Percentiles rank a stretch among this genome's conserved stretches.
Conservation (phyloP, 2,113 vertebrate genomes). For the Ginglymostoma cirratum region DNA sequence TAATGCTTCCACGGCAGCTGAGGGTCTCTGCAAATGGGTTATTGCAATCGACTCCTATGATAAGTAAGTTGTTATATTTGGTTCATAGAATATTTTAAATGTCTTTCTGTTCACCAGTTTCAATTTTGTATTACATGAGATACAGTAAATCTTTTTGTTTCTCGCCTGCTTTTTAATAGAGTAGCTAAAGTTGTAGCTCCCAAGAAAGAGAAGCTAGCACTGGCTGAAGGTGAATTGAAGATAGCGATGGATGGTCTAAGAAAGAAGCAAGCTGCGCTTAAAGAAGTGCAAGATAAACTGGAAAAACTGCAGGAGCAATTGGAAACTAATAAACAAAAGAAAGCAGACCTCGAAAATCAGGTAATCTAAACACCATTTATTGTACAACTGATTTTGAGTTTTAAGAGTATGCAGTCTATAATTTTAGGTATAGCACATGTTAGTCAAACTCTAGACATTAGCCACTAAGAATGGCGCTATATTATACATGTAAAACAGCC, state of each 20-base stretch:
- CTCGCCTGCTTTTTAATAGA: constrained; percentile 48
- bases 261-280: constrained; percentile 72
- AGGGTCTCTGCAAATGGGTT: constrained; percentile 83
- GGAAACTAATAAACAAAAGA: constrained; percentile 73
- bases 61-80: constrained; percentile 53
- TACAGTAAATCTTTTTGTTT: constrained; percentile 10
- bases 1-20: constrained; percentile 77
- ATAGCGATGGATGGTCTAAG: constrained; percentile 65
- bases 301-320: constrained; percentile 63
- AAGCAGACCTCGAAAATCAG: constrained; percentile 75
- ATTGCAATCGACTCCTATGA: constrained; percentile 81
- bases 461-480: background rate
- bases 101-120: background rate
- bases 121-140: background rate
- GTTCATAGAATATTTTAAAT: background rate
- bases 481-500: background rate
- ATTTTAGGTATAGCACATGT: background rate
- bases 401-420: too few species aligned
- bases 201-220: constrained; percentile 71
- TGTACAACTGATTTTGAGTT: background rate
- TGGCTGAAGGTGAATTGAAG: constrained; percentile 66
- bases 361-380: constrained; percentile 46
- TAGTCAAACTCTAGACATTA: background rate
- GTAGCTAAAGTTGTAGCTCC: constrained; percentile 77
- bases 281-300: constrained; percentile 72